phyloP scores from a whole-genome alignment of 2,113 vertebrate genomes.

The Agapornis roseicollis region DNA sequence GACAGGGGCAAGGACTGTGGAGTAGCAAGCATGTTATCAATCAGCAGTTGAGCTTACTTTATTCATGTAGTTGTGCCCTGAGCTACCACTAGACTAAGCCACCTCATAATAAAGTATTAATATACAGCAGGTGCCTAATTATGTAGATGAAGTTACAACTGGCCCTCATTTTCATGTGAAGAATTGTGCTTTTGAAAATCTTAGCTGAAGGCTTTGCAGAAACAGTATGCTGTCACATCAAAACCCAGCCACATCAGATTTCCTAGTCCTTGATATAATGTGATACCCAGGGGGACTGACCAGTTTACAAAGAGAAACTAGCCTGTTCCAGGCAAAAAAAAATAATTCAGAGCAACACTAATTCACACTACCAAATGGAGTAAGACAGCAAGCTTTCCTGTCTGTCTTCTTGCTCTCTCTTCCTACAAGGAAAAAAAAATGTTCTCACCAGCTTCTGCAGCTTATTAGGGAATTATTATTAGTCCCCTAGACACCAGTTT shows the following conservation, averaged over 20 bases:
- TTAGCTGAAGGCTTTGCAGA: constrained; percentile 27
- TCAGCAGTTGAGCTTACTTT: not conserved
- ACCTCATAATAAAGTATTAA: constrained; percentile 10
- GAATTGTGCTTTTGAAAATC: constrained; percentile 14
- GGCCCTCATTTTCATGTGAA: not conserved
- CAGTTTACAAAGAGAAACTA: constrained; percentile 58
- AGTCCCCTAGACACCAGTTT: not conserved
- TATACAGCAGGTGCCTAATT: constrained; percentile 2
- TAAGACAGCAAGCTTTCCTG: not conserved
- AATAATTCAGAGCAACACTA: constrained; percentile 37
- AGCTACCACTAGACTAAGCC: not conserved
- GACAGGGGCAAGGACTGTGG: rapidly evolving
- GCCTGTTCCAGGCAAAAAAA: constrained; percentile 16
- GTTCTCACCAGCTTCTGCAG: not conserved
- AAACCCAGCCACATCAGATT: constrained; percentile 38
- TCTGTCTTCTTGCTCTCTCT: not conserved
- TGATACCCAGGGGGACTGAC: constrained; percentile 1
- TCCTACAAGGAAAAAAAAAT: not conserved
- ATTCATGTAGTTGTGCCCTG: not conserved
- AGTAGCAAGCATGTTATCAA: not conserved
- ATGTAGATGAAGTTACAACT: not conserved
- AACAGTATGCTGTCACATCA: constrained; percentile 6
- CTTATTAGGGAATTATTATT: not conserved
- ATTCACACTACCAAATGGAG: constrained; percentile 31
- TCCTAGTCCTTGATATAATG: constrained; percentile 13